Conservation (phyloP, 1,140 invertebrate genomes). For the Stratiolaelaps scimitus region DNA sequence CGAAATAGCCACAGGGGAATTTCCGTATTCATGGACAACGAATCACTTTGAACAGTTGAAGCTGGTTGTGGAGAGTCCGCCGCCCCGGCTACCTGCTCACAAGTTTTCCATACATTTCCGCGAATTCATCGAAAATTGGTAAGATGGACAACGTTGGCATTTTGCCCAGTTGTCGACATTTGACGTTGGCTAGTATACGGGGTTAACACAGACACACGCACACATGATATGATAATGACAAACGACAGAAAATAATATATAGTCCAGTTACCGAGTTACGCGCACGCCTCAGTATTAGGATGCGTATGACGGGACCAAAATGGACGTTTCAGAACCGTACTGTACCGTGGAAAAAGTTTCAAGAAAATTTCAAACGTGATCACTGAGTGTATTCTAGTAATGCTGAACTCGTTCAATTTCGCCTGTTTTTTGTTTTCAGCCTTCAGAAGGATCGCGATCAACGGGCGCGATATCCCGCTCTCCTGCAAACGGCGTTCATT, state of each 20-base stretch:
- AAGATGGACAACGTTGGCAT: slow-evolving; percentile 37
- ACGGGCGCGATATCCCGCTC: slow-evolving; percentile 78
- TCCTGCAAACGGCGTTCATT: slow-evolving; percentile 76
- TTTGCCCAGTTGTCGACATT: too few species aligned
- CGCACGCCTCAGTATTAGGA: too few species aligned
- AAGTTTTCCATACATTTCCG: slow-evolving; percentile 69
- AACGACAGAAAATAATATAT: too few species aligned
- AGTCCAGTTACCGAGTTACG: too few species aligned
- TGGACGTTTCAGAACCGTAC: too few species aligned
- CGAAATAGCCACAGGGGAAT: slow-evolving; percentile 37
- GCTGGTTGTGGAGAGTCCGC: slow-evolving; percentile 75
- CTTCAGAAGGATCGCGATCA: slow-evolving; percentile 76
- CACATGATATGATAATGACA: too few species aligned
- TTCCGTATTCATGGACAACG: slow-evolving; percentile 71
- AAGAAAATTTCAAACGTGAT: too few species aligned
- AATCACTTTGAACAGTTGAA: slow-evolving; percentile 87
- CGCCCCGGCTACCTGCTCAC: slow-evolving; percentile 62
- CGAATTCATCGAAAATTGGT: slow-evolving; percentile 75
- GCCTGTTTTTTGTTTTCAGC: slow-evolving; percentile 49
- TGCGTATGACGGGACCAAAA: too few species aligned
- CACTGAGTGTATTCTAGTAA: too few species aligned
- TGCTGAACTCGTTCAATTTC: slow-evolving; percentile 1
- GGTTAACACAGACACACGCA: too few species aligned
- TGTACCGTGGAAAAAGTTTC: too few species aligned
- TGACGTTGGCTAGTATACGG: too few species aligned